These are phyloP conservation scores for Mormyrops boulengeri DNA, from an alignment of 2,797 vertebrate species.

Conservation along the genomic window DNA sequence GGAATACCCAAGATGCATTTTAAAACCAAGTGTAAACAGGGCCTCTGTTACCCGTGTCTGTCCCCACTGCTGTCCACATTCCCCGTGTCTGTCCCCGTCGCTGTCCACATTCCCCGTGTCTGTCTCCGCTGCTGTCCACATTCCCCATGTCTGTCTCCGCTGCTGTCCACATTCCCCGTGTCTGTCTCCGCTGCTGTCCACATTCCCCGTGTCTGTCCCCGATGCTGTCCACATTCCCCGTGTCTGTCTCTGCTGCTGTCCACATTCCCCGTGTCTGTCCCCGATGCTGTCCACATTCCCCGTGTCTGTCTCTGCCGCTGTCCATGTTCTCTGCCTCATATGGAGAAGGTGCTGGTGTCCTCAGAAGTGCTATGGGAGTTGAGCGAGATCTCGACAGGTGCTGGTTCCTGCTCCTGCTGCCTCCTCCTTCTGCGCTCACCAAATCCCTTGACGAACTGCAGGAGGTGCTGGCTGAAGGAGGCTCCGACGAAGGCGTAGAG, in stretches of 20 bases:
- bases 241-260: not conserved
- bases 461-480: conserved; percentile 73
- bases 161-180: not conserved
- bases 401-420: conserved; percentile 36
- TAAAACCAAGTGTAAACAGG: not conserved
- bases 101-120: not conserved
- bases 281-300: not conserved
- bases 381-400: conserved; percentile 51
- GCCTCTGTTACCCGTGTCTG: not conserved
- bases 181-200: too few relatives aligned
- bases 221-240: not conserved
- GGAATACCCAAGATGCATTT: not conserved
- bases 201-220: too few relatives aligned
- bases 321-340: conserved; percentile 37
- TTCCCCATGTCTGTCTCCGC: not conserved
- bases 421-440: conserved; percentile 36
- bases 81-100: not conserved
- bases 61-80: not conserved
- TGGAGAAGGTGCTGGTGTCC: conserved; percentile 60
- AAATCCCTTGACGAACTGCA: conserved; percentile 68
- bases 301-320: not conserved
- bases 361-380: conserved; percentile 47
- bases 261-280: not conserved
- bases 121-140: too few relatives aligned
- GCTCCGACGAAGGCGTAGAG: conserved; percentile 77